Conservation (phyloP, 2,113 vertebrate genomes). For the Albula glossodonta region DNA sequence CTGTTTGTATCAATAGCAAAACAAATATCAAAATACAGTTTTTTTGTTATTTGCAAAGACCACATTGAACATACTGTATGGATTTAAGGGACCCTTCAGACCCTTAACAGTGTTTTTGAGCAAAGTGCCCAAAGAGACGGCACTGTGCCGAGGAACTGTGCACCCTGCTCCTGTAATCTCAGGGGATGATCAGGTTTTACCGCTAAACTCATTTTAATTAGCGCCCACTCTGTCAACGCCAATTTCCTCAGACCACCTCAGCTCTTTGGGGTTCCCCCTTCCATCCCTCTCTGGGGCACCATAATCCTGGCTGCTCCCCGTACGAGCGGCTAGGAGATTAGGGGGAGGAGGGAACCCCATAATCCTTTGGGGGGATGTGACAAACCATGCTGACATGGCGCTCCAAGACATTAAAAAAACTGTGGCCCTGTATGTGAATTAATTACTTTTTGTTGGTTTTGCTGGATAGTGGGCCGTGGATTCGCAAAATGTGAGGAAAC, state of each 20-base stretch:
- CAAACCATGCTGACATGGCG: conserved; percentile 70
- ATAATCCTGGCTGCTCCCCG: conserved; percentile 66
- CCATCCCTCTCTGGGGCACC: conserved; percentile 66
- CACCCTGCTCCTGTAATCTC: neutral
- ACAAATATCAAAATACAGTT: neutral
- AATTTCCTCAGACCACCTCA: conserved; percentile 65
- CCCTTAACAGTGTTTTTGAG: neutral
- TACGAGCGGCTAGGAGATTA: conserved; percentile 54
- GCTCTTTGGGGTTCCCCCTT: conserved; percentile 48
- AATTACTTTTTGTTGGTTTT: conserved; percentile 78
- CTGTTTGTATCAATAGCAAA: neutral
- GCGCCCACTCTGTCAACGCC: conserved; percentile 59
- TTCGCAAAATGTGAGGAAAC: conserved; percentile 76
- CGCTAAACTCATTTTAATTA: conserved; percentile 54
- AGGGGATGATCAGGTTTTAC: neutral
- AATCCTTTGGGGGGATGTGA: conserved; percentile 58
- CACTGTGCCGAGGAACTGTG: neutral
- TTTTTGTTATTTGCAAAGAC: neutral
- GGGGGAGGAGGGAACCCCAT: conserved; percentile 22
- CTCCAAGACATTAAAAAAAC: conserved; percentile 69
- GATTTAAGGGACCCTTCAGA: neutral
- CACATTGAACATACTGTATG: neutral
- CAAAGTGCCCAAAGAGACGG: neutral
- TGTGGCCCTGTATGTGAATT: conserved; percentile 78
- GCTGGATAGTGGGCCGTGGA: conserved; percentile 80